Base-by-base conservation (phyloP, 2,113 vertebrate genomes). In the Varanus salvator region DNA sequence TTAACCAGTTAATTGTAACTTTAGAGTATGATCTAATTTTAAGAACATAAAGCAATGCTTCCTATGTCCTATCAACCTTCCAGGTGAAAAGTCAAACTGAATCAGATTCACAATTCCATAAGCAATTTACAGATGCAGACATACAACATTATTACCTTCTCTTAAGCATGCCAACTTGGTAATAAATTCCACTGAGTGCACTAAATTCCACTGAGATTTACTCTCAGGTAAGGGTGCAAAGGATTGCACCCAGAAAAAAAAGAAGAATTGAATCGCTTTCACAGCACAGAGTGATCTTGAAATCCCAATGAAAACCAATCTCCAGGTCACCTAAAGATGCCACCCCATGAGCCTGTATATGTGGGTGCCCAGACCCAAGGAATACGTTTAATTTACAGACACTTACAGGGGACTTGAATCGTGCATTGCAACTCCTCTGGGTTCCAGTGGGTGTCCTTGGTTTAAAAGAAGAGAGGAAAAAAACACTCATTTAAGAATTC, bases 401-500 rank as follows among this genome's bases (percentile, higher is more conserved):
- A 94, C 96, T 95, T 93, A 97, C 96, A 52, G 93, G 95, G 0
- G 93, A 86, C 72, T 74, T 93, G 91, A 96, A 94, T 1, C 3
- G 91, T 44, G 82, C 72, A 15, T 1, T 0, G 71, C 83, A 80
- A 76, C 90, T 85, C 88, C 93, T 91, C 90, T 85, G 85, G 29
- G 92, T 81, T 80, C 94, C 94, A 2, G 21, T 64, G 14, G 78
- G 83, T 21, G 88, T 50, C 94, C 96, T 97, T 83, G 74, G 1
- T 19, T 21, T n/a, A 23, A 71, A 90, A 52, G 21, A 17, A n/a
- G 7, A n/a, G 7, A 68, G 4, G 93, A 92, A 92, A 48, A 44
- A 89, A 3, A 86, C 1, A 5, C 1, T 50, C 3, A 68, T 52
- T 78, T 78, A 27, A 86, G 50, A 78, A 5, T 68, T 27, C 44